Conservation (phyloP, 2,888 invertebrate species). For the Limnephilus auricula region DNA sequence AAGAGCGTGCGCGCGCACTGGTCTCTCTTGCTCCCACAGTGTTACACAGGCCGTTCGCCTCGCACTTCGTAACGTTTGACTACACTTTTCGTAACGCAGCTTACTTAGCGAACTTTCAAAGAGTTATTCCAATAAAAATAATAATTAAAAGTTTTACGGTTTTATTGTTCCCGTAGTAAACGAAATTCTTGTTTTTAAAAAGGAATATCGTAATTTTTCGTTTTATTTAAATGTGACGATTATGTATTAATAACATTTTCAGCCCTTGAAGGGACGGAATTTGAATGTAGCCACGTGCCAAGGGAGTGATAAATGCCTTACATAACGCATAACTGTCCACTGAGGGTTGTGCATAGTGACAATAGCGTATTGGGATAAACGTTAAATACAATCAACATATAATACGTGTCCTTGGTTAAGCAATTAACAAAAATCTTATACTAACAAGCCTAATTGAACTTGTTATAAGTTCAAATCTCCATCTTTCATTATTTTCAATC, state of each 20-base stretch:
- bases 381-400: not conserved
- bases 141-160: no score
- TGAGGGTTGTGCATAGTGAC: not conserved
- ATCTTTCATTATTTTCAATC: not conserved
- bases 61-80: no score
- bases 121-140: no score
- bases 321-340: conserved; percentile 30
- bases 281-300: conserved; percentile 35
- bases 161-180: no score
- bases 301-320: conserved; percentile 34
- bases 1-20: no score
- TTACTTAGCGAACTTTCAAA: no score
- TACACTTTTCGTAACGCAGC: no score
- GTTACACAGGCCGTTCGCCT: no score
- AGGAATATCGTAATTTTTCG: not conserved
- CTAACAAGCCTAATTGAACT: not conserved
- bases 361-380: not conserved
- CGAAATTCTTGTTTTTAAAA: no score
- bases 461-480: not conserved
- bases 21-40: no score
- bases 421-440: not conserved
- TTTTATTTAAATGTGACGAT: not conserved
- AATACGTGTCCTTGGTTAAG: not conserved
- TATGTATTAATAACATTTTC: not conserved
- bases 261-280: conserved; percentile 20